Evolutionary conservation across 2,888 invertebrate genomes (phyloP).

Genomic region (Adelphocoris suturalis): DNA sequence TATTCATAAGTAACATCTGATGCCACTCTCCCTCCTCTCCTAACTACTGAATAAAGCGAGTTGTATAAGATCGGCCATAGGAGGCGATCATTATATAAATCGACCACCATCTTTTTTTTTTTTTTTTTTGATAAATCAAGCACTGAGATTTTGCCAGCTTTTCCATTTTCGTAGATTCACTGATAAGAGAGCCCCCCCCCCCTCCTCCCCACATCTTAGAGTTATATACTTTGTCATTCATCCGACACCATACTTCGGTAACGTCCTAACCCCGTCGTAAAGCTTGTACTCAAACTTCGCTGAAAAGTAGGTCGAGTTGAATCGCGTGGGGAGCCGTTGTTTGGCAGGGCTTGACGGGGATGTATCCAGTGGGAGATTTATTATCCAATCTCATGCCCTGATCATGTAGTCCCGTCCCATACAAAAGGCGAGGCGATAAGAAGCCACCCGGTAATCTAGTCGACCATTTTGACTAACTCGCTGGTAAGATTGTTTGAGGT

Average conservation of each 20-base stretch:
- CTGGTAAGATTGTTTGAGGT: not conserved
- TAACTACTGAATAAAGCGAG: too few relatives aligned
- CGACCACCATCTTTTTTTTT: too few relatives aligned
- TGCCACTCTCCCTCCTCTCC: too few relatives aligned
- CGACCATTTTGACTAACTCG: not conserved
- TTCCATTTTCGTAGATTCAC: too few relatives aligned
- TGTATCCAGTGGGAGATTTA: slow-evolving; percentile 17
- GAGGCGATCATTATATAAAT: too few relatives aligned
- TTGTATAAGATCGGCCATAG: too few relatives aligned
- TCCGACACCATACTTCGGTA: not conserved
- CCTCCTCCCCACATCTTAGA: too few relatives aligned
- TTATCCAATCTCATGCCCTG: slow-evolving; percentile 27
- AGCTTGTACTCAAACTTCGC: not conserved
- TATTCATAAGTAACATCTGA: too few relatives aligned
- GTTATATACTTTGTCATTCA: too few relatives aligned
- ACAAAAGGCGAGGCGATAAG: not conserved
- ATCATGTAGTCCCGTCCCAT: not conserved
- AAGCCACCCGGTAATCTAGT: not conserved
- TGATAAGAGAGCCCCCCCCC: too few relatives aligned
- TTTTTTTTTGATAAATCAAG: too few relatives aligned
- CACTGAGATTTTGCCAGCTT: too few relatives aligned
- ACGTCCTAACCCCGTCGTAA: not conserved
- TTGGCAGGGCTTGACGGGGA: not conserved
- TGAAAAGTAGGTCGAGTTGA: not conserved
- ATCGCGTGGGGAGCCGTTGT: slow-evolving; percentile 27